Evolutionary conservation across 2,797 vertebrate genomes (phyloP).

Genomic region (Scolopax bukidnonensis): DNA sequence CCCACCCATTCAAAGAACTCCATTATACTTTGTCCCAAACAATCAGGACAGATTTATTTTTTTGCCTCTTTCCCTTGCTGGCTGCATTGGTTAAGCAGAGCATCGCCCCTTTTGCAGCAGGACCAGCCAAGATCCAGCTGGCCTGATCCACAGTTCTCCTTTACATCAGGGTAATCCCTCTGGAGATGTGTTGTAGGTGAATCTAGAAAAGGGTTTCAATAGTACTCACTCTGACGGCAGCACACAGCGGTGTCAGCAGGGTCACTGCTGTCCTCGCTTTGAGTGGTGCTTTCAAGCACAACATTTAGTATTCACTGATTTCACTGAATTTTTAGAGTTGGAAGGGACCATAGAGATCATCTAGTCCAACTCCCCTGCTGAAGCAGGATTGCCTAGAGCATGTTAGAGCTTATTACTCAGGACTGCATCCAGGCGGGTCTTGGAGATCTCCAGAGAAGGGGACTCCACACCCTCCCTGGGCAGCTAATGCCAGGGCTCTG

Average conservation of each 20-base stretch:
- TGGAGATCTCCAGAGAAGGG: too few relatives aligned
- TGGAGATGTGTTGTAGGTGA: background rate
- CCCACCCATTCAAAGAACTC: background rate
- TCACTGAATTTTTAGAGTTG: too few relatives aligned
- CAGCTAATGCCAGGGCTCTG: too few relatives aligned
- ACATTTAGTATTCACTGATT: background rate
- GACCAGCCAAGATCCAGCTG: background rate
- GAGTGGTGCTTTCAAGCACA: background rate
- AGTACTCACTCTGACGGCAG: background rate
- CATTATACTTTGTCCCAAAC: background rate
- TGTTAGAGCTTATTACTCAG: too few relatives aligned
- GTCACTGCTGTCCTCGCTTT: background rate
- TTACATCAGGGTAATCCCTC: background rate
- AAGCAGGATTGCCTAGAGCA: too few relatives aligned
- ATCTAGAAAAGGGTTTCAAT: background rate
- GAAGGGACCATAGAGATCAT: too few relatives aligned
- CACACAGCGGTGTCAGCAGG: background rate
- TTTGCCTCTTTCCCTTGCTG: background rate
- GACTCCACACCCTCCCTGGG: too few relatives aligned
- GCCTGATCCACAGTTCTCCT: background rate
- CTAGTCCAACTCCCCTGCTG: too few relatives aligned
- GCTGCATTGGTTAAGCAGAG: background rate
- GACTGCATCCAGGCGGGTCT: too few relatives aligned
- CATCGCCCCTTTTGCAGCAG: background rate
- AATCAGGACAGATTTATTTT: background rate